These are phyloP conservation scores for Tetrapedia diversipes DNA, from an alignment of 2,888 invertebrate species.

Conservation along the genomic window DNA sequence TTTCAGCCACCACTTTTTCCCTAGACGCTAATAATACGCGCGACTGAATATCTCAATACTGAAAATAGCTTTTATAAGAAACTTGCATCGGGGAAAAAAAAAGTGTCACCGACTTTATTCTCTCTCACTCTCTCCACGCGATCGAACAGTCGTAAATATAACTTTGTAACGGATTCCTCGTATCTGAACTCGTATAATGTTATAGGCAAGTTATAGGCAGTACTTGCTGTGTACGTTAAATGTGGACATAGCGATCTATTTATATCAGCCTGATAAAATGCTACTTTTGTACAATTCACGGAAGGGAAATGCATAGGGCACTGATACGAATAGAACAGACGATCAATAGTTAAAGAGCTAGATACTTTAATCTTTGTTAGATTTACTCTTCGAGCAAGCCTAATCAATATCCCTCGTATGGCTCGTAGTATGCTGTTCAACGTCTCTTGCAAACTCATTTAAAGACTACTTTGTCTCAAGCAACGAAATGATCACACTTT, in stretches of 20 bases:
- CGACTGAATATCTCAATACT: neutral
- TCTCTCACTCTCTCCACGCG: neutral
- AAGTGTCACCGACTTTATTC: too few species aligned
- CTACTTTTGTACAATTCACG: constrained; percentile 37
- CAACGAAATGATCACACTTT: neutral
- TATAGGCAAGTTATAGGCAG: constrained; percentile 9
- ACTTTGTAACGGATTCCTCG: neutral
- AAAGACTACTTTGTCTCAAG: constrained; percentile 3
- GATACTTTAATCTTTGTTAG: constrained; percentile 12
- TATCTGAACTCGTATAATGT: constrained; percentile 1
- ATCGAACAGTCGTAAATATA: neutral
- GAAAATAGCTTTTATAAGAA: too few species aligned
- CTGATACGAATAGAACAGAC: constrained; percentile 25
- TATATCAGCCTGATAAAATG: neutral
- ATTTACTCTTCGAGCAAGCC: constrained; percentile 11
- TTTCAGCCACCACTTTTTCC: neutral
- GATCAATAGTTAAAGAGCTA: constrained; percentile 39
- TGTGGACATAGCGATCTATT: constrained; percentile 19
- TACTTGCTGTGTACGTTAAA: constrained; percentile 27
- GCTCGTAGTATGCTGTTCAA: neutral
- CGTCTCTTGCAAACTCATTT: constrained; percentile 6
- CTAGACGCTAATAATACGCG: neutral
- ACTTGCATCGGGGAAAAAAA: neutral
- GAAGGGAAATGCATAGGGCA: constrained; percentile 30
- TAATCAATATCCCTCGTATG: neutral